These are phyloP conservation scores for Oxyteleia sp. DNA, from an alignment of 2,888 invertebrate genomes.

Conservation along the genomic window DNA sequence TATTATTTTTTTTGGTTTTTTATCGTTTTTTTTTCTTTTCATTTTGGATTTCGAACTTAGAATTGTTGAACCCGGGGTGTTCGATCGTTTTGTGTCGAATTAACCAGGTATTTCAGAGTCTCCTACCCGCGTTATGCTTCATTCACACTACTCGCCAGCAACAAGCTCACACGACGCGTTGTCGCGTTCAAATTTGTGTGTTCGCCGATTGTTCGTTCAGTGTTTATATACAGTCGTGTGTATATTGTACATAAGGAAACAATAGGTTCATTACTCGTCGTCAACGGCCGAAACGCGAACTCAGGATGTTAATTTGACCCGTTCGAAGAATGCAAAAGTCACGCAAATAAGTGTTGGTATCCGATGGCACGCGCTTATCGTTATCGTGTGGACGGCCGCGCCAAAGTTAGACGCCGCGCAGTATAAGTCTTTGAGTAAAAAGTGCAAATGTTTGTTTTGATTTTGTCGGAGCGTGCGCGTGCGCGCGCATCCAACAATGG, in stretches of 20 bases:
- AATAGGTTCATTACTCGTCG: slow-evolving; percentile 55
- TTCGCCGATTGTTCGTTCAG: slow-evolving; percentile 57
- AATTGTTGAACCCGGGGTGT: slow-evolving; percentile 81
- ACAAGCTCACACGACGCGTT: slow-evolving; percentile 50
- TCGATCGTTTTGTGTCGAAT: slow-evolving; percentile 81
- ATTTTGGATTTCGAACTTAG: slow-evolving; percentile 72
- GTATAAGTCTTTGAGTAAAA: slow-evolving; percentile 57
- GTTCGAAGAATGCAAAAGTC: slow-evolving; percentile 73
- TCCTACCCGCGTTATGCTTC: slow-evolving; percentile 88
- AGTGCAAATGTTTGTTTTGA: slow-evolving; percentile 71
- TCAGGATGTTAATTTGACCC: slow-evolving; percentile 86
- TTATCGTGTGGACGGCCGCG: slow-evolving; percentile 17
- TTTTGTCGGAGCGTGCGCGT: slow-evolving; percentile 48
- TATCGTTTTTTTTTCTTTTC: slow-evolving; percentile 51
- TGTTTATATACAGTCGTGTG: slow-evolving; percentile 59
- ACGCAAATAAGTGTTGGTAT: slow-evolving; percentile 36
- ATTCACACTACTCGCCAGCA: slow-evolving; percentile 86
- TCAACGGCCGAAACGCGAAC: slow-evolving; percentile 85
- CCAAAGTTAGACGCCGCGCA: slow-evolving; percentile 46
- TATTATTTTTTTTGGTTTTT: slow-evolving; percentile 41
- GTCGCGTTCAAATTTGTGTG: slow-evolving; percentile 44
- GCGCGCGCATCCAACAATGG: slow-evolving; percentile 33
- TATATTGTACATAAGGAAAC: slow-evolving; percentile 42
- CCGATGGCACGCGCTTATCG: slow-evolving; percentile 42
- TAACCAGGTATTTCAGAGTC: slow-evolving; percentile 86